These are phyloP conservation scores for Deroplatys truncata DNA, from an alignment of 2,888 invertebrate genomes.

Conservation along the genomic window DNA sequence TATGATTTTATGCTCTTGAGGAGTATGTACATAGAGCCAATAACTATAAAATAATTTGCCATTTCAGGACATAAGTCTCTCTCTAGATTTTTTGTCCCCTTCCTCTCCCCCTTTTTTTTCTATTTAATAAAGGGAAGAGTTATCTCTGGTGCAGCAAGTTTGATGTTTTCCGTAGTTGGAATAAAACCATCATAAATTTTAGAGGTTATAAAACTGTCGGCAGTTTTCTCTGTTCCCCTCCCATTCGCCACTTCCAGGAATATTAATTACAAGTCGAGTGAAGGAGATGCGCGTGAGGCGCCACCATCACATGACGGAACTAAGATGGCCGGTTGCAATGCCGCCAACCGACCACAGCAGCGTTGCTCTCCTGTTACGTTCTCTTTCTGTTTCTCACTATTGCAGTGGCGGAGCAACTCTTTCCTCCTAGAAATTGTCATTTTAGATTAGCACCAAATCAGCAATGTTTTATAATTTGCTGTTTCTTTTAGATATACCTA, in stretches of 20 bases:
- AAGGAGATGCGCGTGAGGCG: constrained; percentile 4
- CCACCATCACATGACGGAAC: constrained; percentile 10
- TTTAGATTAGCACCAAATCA: too few relatives aligned
- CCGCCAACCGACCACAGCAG: not conserved
- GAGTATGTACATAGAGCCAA: not conserved
- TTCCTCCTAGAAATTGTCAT: not conserved
- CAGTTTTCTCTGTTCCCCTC: not conserved
- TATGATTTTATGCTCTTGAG: not conserved
- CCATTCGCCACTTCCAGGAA: not conserved
- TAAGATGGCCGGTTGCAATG: constrained; percentile 8
- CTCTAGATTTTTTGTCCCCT: not conserved
- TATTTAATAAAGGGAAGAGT: not conserved
- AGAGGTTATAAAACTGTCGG: constrained; percentile 11
- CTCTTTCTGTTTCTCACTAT: not conserved
- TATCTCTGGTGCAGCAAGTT: not conserved
- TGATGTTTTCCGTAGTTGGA: constrained; percentile 3
- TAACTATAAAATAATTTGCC: not conserved
- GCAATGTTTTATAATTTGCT: not conserved
- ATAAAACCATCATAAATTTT: constrained; percentile 11
- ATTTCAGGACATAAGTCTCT: not conserved
- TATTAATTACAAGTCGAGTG: constrained; percentile 11
- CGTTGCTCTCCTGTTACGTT: not conserved
- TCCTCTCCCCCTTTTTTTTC: not conserved
- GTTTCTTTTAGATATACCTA: too few relatives aligned
- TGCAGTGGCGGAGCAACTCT: not conserved